Base-by-base conservation (phyloP, 2,888 invertebrate species). In the Chromoteleia sp. region DNA sequence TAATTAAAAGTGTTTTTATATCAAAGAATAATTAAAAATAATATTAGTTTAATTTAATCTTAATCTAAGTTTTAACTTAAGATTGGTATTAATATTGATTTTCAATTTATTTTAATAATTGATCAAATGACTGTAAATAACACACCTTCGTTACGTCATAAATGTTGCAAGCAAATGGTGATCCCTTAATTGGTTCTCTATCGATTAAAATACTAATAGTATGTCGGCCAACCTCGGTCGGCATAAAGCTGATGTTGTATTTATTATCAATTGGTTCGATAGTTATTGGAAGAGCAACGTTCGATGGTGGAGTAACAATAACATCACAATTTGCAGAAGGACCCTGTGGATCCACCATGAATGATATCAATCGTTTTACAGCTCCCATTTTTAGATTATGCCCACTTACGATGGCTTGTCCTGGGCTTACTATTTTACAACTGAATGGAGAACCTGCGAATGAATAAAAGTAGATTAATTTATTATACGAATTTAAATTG, bases 81-180 rank as follows among this genome's bases (percentile, higher is more conserved):
- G n/a, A n/a, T n/a, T n/a, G n/a, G n/a, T 7, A 14, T 41, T 41
- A 41, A 14, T 41, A 6, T 41, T 14, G 3, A 14, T n/a, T 14
- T n/a, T n/a, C n/a, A n/a, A n/a, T 14, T 14, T 41, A 4, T 12
- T 14, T 41, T 14, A 4, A 6, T 2, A 41, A 14, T 14, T 41
- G 5, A 4, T n/a, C 12, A 12, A 41, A 14, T 21, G n/a, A n/a
- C 12, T 50, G 10, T 21, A 33, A 61, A 10, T 15, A 1, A 25
- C 2, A 25, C 33, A 97, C 97, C 83, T 97, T 95, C 0, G 96
- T 95, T 0, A 98, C 98, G 90, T 98, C 98, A 86, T 98, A 98
- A 36, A 98, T 97, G 90, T 98, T 98, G 92, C 98, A 98, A 15
- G 96, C 96, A 91, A 98, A 98, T 0, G 98, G 98, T 15, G 98